A percentile compares a stretch with the other conserved stretches of the same genome.
Evolutionary conservation across 2,888 invertebrate species (phyloP).

Genomic region (Orthonychiurus folsomi): DNA sequence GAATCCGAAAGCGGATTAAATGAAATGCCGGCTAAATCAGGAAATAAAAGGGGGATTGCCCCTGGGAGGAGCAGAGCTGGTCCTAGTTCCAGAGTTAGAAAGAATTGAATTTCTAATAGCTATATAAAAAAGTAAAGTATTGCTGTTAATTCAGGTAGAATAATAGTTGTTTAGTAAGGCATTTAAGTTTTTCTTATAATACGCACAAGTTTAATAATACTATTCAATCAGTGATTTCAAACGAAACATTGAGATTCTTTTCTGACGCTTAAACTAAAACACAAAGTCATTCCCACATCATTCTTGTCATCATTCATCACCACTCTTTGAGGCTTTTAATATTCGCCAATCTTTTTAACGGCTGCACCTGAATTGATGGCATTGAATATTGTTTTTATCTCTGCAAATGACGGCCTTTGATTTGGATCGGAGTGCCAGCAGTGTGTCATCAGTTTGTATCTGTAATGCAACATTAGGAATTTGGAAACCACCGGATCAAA

Average conservation of each 20-base stretch:
- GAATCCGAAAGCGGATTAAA: constrained; percentile 9
- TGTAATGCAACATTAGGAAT: background rate
- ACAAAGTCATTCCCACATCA: background rate
- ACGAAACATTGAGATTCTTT: no score
- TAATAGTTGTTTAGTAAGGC: no score
- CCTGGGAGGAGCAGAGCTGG: background rate
- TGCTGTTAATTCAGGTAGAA: background rate
- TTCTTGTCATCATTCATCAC: background rate
- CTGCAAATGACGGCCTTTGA: constrained; percentile 8
- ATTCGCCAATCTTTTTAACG: no score
- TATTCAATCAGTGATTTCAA: no score
- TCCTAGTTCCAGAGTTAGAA: background rate
- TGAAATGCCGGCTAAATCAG: background rate
- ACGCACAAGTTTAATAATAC: no score
- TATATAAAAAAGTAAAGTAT: background rate
- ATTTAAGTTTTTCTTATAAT: no score
- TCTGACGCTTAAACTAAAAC: no score
- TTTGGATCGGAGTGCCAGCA: constrained; percentile 12
- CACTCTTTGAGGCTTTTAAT: no score
- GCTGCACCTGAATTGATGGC: no score
- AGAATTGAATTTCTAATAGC: background rate
- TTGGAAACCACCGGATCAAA: background rate
- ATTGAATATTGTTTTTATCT: background rate
- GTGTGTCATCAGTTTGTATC: constrained; percentile 8
- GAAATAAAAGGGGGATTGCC: background rate